Conservation (phyloP, 23 tunicate species). For the Oikopleura dioica region DNA sequence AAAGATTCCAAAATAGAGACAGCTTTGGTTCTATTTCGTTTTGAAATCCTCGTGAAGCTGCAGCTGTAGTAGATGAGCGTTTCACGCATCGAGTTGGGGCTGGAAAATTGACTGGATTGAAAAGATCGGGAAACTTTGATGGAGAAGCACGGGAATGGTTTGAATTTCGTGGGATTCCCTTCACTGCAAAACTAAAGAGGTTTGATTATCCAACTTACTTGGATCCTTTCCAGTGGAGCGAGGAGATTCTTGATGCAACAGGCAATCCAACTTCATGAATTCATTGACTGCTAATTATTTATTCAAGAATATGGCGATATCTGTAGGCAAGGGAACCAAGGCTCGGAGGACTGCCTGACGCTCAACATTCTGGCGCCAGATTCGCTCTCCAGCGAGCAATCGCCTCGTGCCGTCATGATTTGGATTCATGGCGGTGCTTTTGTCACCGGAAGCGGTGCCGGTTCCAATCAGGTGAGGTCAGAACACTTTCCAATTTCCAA, state of each 20-base stretch:
- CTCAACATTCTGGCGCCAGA: conserved; percentile 7
- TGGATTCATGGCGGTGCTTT: conserved; percentile 12
- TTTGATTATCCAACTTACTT: conserved; percentile 6
- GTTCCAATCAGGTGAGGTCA: too few species aligned
- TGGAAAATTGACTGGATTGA: conserved; percentile 1
- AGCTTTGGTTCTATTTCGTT: too few species aligned
- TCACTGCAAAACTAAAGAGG: neutral
- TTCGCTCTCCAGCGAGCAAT: neutral
- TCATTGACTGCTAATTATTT: neutral
- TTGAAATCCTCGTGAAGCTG: too few species aligned
- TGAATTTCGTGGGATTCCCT: neutral
- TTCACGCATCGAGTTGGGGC: conserved; percentile 7
- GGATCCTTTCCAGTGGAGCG: conserved; percentile 11
- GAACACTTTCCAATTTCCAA: too few species aligned
- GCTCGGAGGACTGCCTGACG: neutral
- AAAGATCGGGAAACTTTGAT: neutral
- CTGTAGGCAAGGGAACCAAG: neutral
- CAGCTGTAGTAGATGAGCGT: neutral
- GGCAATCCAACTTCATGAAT: neutral
- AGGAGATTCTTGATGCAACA: neutral
- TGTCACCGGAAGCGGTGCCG: neutral
- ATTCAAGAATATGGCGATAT: neutral
- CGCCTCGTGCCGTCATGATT: neutral
- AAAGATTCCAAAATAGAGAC: too few species aligned
- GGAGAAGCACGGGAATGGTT: neutral